phyloP scores from a whole-genome alignment of 2,888 invertebrate species.

The Nomada lathburiana region DNA sequence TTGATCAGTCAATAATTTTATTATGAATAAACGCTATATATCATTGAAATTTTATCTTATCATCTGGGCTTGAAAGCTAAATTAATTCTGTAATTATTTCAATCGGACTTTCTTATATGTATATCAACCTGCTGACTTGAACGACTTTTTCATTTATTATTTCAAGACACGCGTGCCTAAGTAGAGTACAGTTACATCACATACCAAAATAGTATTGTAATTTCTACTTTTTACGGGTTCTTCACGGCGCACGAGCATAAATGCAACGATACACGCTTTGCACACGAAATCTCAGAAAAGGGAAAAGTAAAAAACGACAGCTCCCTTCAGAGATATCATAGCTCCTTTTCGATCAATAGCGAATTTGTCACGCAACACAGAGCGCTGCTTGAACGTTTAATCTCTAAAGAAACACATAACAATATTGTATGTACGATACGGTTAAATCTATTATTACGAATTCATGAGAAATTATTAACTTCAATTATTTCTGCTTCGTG shows the following conservation, averaged over 20 bases:
- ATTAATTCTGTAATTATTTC: not conserved
- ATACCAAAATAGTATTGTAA: not conserved
- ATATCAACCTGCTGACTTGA: not conserved
- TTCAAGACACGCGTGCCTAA: not conserved
- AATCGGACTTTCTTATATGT: not conserved
- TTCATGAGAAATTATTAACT: no score
- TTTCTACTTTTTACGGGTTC: not conserved
- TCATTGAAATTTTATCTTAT: no score
- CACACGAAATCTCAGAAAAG: not conserved
- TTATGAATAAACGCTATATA: no score
- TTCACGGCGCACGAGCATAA: not conserved
- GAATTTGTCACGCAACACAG: not conserved
- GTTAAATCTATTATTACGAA: no score
- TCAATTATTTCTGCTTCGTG: no score
- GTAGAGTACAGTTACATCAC: constrained; percentile 1
- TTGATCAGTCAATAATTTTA: no score
- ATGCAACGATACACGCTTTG: constrained; percentile 1
- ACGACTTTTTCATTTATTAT: not conserved
- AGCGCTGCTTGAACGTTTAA: not conserved
- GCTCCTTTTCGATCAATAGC: not conserved
- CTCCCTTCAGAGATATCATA: not conserved
- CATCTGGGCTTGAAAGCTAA: no score
- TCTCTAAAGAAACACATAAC: not conserved
- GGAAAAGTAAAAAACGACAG: not conserved
- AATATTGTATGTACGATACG: not conserved